These are phyloP conservation scores for Ornithoptera alexandrae DNA, from an alignment of 2,888 invertebrate species.

Conservation along the genomic window DNA sequence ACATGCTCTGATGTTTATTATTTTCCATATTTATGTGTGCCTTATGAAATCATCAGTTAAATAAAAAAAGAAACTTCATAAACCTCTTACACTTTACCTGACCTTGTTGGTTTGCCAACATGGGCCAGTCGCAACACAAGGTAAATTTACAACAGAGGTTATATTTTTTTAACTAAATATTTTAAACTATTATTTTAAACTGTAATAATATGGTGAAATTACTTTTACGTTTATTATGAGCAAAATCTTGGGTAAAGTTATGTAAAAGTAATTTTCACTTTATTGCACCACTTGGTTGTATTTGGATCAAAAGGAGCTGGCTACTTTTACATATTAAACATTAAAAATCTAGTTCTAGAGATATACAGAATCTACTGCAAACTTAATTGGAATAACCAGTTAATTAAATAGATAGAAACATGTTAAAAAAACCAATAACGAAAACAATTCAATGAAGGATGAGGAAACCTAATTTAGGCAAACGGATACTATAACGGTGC, in stretches of 20 bases:
- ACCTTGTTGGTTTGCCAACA: conserved; percentile 2
- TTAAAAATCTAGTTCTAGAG: no score
- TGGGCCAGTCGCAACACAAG: neutral
- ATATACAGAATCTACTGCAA: neutral
- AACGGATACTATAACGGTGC: neutral
- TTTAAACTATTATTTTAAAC: no score
- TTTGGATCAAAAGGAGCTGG: no score
- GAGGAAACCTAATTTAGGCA: neutral
- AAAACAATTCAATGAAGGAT: conserved; percentile 2
- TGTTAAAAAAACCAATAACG: neutral
- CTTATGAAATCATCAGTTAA: neutral
- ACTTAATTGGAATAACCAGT: neutral
- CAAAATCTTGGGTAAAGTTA: no score
- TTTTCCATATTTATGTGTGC: neutral
- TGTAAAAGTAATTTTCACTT: no score
- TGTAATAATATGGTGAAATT: no score
- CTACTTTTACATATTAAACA: no score
- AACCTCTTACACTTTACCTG: neutral
- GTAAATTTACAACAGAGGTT: neutral
- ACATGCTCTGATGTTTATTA: conserved; percentile 28
- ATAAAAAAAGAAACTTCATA: conserved; percentile 1
- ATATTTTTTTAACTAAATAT: neutral
- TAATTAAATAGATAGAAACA: neutral
- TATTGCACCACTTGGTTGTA: no score
- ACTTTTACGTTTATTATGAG: no score